phyloP scores from a whole-genome alignment of 2,797 vertebrate genomes.

The Anguilla megastoma region DNA sequence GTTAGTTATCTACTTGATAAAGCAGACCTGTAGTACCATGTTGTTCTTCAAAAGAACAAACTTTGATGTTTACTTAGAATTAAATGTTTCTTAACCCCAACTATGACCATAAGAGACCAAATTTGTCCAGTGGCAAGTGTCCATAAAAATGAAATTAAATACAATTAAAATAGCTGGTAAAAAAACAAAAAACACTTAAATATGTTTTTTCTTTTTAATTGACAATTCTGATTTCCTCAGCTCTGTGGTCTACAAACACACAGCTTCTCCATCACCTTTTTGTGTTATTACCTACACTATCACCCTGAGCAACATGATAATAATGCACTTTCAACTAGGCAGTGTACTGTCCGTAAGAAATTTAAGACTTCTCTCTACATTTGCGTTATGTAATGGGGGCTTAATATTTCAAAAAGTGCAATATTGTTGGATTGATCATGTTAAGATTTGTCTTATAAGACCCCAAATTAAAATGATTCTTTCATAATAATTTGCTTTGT shows the following conservation, averaged over 20 bases:
- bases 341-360: slow-evolving; percentile 87
- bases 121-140: slow-evolving; percentile 95
- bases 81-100: slow-evolving; percentile 80
- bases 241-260: slow-evolving; percentile 61
- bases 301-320: slow-evolving; percentile 96
- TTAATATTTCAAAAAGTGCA: slow-evolving; percentile 59
- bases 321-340: slow-evolving; percentile 94
- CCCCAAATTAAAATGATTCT: neutral
- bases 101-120: slow-evolving; percentile 85
- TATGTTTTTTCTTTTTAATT: slow-evolving; percentile 56
- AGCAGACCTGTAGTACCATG: slow-evolving; percentile 95
- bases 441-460: slow-evolving; percentile 49
- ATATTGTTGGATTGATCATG: slow-evolving; percentile 58
- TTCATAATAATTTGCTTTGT: neutral
- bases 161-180: slow-evolving; percentile 73
- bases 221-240: slow-evolving; percentile 56
- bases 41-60: slow-evolving; percentile 95
- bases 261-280: slow-evolving; percentile 42
- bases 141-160: slow-evolving; percentile 71
- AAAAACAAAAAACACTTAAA: slow-evolving; percentile 61
- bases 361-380: slow-evolving; percentile 54
- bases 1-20: slow-evolving; percentile 93
- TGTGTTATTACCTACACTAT: slow-evolving; percentile 60
- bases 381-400: slow-evolving; percentile 49
- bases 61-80: slow-evolving; percentile 82